phyloP scores from a whole-genome alignment of 2,113 vertebrate species.

The Plotosus lineatus region DNA sequence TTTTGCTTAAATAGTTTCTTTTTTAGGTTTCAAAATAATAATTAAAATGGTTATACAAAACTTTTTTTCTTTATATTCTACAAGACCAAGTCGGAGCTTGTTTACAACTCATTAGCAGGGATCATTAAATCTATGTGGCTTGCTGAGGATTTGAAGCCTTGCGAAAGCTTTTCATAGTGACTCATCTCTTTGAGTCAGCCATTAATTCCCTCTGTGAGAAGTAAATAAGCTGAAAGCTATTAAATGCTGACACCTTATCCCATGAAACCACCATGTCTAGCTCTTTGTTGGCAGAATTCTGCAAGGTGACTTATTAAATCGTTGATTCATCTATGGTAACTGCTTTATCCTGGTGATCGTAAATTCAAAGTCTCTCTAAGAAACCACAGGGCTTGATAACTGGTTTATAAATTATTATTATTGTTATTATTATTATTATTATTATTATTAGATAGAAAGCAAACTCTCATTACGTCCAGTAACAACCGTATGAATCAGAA shows the following conservation, averaged over 20 bases:
- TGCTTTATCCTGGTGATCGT: not conserved
- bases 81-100: not conserved
- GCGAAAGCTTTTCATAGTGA: not conserved
- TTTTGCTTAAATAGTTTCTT: slow-evolving; percentile 32
- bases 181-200: slow-evolving; percentile 6
- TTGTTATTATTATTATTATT: too few species aligned
- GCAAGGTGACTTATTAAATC: not conserved
- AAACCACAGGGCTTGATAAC: not conserved
- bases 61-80: not conserved
- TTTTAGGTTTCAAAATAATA: slow-evolving; percentile 12
- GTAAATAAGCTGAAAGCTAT: slow-evolving; percentile 3
- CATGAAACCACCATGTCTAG: not conserved
- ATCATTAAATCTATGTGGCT: slow-evolving; percentile 3
- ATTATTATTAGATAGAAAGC: too few species aligned
- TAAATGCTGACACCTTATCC: not conserved
- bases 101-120: slow-evolving; percentile 17
- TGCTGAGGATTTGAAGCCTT: slow-evolving; percentile 7
- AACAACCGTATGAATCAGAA: too few species aligned
- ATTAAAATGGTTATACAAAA: not conserved
- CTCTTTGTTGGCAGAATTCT: not conserved
- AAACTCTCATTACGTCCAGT: too few species aligned
- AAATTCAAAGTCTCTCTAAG: not conserved
- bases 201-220: not conserved
- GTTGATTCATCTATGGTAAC: not conserved
- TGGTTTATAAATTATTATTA: not conserved